Base-by-base conservation (phyloP, 2,888 invertebrate species). In the Physocephala rufipes region DNA sequence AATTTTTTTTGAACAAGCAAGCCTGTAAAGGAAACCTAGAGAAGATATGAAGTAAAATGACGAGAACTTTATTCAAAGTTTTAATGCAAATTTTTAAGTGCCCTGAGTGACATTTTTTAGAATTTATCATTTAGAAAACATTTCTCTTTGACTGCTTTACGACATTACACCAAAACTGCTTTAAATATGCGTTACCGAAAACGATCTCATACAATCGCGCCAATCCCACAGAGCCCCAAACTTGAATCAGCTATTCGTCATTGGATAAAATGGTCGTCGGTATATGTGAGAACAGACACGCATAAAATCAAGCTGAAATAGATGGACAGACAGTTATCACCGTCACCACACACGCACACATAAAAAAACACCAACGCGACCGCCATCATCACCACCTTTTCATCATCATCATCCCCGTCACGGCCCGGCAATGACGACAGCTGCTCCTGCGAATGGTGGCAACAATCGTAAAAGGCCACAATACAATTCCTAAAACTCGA, bases 401-500 rank as follows among this genome's bases (percentile, higher is more conserved):
- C n/a, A n/a, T n/a, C n/a, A n/a, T n/a, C n/a, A n/a, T n/a, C n/a
- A n/a, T n/a, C n/a, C n/a, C n/a, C n/a, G n/a, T 49, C 16, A 24
- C 28, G 15, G 36, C 45, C 24, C 30, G 47, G 16, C 30, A n/a
- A 66, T 36, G 24, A 1, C 30, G n/a, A 13, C 43, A 21, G 67
- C 26, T 43, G 66, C 16, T 28, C 26, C 58, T 28, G 58, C 28
- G 49, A 59, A 36, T 51, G 61, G 43, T 24, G 43, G 30, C 63
- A 67, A 78, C 59, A 68, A 73, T 76, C 77, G 76, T 77, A 15
- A n/a, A n/a, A 67, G 58, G n/a, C 26, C 26, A 49, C 28, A 19
- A 66, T 4, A 64, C 59, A 64, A 65, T 74, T 72, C 80, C 81
- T 80, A 81, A 79, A 79, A 79, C 81, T 81, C 80, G 79, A 81